Evolutionary conservation across 2,888 invertebrate species (phyloP), one percentile per base, ranked within the genome.

Genomic region (Dicycla oo): DNA sequence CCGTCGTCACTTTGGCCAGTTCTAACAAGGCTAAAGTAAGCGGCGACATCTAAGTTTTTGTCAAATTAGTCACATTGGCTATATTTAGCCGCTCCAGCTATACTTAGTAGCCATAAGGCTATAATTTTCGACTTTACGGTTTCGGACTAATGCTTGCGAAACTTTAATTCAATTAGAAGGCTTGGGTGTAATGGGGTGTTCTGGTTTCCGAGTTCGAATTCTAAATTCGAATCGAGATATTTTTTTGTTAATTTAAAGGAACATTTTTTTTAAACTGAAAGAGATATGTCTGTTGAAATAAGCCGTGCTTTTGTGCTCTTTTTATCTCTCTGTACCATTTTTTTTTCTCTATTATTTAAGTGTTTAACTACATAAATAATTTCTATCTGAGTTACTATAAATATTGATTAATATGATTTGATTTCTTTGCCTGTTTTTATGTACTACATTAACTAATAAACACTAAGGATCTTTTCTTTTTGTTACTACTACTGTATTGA

Each of bases 101-200:
- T 85, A 88, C 83, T 91, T 89, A 88, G 71, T 60, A n/a, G 69
- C 53, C 69, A 71, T 78, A 78, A 88, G 76, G 77, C 60, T 91
- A 85, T 92, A 89, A 93, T 93, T 92, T 92, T 88, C 91, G 69
- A 92, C 85, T 93, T 92, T 88, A 89, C 91, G 91, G 88, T 88
- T 88, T 65, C 70, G 72, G 45, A 61, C 86, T 89, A 87, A 90
- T 88, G 87, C 86, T 85, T 88, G 92, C 92, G 88, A 91, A 92
- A 88, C 84, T 89, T 82, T 93, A 92, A 93, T 93, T 93, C 88
- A 93, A 93, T 93, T 93, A 92, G 87, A 76, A 18, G 69, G 20
- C 75, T 62, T 60, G 34, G 45, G 49, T 40, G 26, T 15, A 43
- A 51, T 7, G 15, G 73, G 69, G 58, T 71, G 67, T 68, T 75